Conservation (phyloP, 2,888 invertebrate genomes). For the Sphaerophoria rueppellii region DNA sequence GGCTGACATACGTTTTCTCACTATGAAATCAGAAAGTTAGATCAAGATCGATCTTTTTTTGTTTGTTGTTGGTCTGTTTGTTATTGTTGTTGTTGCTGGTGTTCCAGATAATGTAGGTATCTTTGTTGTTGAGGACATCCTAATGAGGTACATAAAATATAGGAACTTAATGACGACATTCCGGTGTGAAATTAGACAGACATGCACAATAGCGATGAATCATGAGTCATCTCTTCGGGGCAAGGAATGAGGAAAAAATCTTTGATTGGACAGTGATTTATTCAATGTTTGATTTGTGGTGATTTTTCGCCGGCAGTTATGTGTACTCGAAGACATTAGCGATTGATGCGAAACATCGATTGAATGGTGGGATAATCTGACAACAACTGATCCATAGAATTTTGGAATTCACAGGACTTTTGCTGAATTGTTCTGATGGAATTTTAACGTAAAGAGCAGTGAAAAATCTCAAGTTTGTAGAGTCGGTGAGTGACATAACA, state of each 20-base stretch:
- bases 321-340: background rate
- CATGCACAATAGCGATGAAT: constrained; percentile 27
- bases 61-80: constrained; percentile 21
- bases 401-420: background rate
- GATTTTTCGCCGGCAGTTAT: background rate
- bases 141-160: constrained; percentile 66
- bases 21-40: constrained; percentile 48
- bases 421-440: constrained; percentile 2
- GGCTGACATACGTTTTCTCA: constrained; percentile 66
- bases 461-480: too few relatives aligned
- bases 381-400: background rate
- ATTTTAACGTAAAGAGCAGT: too few relatives aligned
- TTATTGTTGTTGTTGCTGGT: constrained; percentile 1
- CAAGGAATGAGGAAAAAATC: background rate
- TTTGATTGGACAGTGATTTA: constrained; percentile 30
- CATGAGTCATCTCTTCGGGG: background rate
- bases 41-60: constrained; percentile 45
- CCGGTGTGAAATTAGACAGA: constrained; percentile 53
- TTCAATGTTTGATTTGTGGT: constrained; percentile 4
- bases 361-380: background rate
- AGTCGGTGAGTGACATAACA: too few relatives aligned
- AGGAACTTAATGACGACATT: constrained; percentile 67
- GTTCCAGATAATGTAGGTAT: constrained; percentile 48
- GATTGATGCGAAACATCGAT: background rate
- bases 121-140: constrained; percentile 29